Conservation (phyloP, 1,140 invertebrate species). For the Hycleus cichorii region DNA sequence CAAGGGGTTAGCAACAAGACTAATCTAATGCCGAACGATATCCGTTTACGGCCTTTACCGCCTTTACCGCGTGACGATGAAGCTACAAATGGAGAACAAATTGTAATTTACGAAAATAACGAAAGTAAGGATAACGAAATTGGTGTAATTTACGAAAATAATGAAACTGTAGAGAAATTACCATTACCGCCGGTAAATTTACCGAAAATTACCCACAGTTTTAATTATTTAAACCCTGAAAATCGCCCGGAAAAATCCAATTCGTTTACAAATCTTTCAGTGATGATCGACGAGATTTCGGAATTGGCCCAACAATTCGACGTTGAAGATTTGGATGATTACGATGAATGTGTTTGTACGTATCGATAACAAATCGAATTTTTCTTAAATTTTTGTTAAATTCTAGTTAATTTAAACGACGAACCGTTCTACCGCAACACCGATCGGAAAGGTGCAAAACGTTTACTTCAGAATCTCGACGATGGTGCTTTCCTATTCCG, state of each 20-base stretch:
- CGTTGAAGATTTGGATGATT: constrained; percentile 6
- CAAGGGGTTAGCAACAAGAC: too few relatives aligned
- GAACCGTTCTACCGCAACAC: constrained; percentile 17
- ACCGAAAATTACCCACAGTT: constrained; percentile 1
- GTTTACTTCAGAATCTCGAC: constrained; percentile 3
- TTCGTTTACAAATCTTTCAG: background rate
- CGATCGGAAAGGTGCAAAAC: constrained; percentile 17
- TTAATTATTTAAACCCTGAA: background rate
- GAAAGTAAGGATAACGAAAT: too few relatives aligned
- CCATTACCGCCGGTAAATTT: background rate
- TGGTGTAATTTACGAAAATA: background rate
- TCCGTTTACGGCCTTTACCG: too few relatives aligned
- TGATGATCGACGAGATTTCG: background rate
- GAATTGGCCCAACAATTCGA: background rate
- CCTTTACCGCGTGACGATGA: background rate
- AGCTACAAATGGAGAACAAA: too few relatives aligned
- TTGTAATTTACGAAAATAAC: too few relatives aligned
- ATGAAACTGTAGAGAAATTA: constrained; percentile 3
- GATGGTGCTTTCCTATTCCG: constrained; percentile 23
- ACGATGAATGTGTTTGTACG: background rate
- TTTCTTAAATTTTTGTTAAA: background rate
- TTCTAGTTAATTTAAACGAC: constrained; percentile 17
- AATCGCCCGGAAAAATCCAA: background rate
- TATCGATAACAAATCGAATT: background rate
- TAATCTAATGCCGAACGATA: too few relatives aligned